A percentile compares a stretch with the other conserved stretches of the same genome.
Conservation (phyloP, 2,797 vertebrate genomes). For the Poeciliopsis gracilis region DNA sequence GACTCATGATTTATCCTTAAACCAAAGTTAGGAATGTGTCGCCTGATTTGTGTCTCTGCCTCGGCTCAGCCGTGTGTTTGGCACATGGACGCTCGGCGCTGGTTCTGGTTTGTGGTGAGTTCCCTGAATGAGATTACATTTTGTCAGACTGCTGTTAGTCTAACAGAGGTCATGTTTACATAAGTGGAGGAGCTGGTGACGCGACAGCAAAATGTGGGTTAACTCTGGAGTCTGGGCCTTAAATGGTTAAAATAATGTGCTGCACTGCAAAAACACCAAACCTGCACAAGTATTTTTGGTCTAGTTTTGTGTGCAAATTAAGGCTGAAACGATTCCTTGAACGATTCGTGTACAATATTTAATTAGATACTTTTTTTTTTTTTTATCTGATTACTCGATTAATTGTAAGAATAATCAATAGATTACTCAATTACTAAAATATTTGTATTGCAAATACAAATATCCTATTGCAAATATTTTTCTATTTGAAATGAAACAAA, state of each 20-base stretch:
- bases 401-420: no score
- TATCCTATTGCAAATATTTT: no score
- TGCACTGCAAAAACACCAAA: no score
- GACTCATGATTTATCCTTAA: constrained; percentile 66
- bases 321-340: no score
- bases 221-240: constrained; percentile 17
- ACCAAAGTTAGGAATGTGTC: constrained; percentile 56
- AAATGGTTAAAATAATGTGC: constrained; percentile 20
- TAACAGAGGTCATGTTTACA: constrained; percentile 75
- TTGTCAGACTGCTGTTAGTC: constrained; percentile 66
- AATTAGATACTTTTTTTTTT: no score
- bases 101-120: constrained; percentile 60
- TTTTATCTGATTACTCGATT: no score
- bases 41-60: constrained; percentile 60
- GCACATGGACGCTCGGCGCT: constrained; percentile 47
- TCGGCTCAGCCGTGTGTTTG: constrained; percentile 62
- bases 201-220: constrained; percentile 30
- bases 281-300: no score
- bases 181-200: constrained; percentile 61
- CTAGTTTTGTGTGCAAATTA: no score
- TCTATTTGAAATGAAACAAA: no score
- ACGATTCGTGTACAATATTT: no score
- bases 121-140: constrained; percentile 61
- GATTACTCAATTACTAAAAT: no score
- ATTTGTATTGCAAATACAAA: no score